phyloP scores from a whole-genome alignment of 1,140 invertebrate genomes.

The Macrotrachela quadricornifera region DNA sequence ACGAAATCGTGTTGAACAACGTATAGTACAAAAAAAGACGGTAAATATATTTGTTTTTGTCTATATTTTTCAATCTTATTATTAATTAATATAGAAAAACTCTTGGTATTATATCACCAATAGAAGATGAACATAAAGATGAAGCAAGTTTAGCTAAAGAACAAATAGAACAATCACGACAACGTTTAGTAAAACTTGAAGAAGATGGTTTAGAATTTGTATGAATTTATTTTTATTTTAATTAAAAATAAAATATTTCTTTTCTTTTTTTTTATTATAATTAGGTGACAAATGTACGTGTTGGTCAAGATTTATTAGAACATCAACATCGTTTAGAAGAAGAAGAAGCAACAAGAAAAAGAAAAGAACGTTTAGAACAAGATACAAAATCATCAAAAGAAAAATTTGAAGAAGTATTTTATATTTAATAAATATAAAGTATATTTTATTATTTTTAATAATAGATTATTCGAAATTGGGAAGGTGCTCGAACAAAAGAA shows the following conservation, averaged over 20 bases:
- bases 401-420: conserved; percentile 46
- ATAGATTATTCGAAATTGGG: conserved; percentile 43
- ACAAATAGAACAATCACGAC: conserved; percentile 26
- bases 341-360: conserved; percentile 20
- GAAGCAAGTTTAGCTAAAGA: conserved; percentile 24
- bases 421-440: too few relatives aligned
- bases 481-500: conserved; percentile 43
- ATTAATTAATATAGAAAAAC: not conserved
- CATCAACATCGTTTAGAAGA: conserved; percentile 20
- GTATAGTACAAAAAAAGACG: conserved; percentile 20
- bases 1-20: conserved; percentile 18
- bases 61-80: not conserved
- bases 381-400: conserved; percentile 40
- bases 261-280: not conserved
- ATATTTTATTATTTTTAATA: conserved; percentile 7
- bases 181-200: conserved; percentile 21
- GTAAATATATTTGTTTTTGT: conserved; percentile 10
- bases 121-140: conserved; percentile 21
- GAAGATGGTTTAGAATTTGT: conserved; percentile 28
- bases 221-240: too few relatives aligned
- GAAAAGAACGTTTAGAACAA: conserved; percentile 36
- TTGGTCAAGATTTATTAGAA: conserved; percentile 27
- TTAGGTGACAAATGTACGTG: conserved; percentile 21
- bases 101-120: not conserved
- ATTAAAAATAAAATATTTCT: not conserved